Base-by-base conservation (phyloP, 1,140 invertebrate species). In the Drosophila sp. region DNA sequence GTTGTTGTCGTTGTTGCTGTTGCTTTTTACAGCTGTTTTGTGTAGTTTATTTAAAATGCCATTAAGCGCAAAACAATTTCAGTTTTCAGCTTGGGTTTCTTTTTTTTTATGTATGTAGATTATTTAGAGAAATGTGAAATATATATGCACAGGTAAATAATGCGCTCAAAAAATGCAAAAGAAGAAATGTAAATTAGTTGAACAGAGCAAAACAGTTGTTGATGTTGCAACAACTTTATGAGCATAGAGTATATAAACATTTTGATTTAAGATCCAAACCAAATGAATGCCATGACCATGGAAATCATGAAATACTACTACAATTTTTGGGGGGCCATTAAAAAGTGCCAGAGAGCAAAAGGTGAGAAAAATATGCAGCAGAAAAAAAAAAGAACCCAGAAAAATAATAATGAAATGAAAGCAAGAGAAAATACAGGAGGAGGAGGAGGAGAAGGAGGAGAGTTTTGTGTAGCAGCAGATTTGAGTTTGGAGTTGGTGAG, bases 31-130 rank as follows among this genome's bases (percentile, higher is more conserved):
- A 68, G 66, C 60, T 65, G 62, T 56, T 68, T 68, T 60, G 75
- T 82, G 82, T 86, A 85, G 83, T 87, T 87, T 86, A 87, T 86
- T 86, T 86, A 89, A 86, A 86, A 87, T 83, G 79, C 75, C 72
- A 86, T 86, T 83, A 83, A 79, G 82, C 60, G 79, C 71, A 70
- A 87, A 85, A 82, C 79, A 87, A 81, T 86, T 86, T 86, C 71
- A 66, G 71, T 64, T 69, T 67, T 54, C 38, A 33, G 38, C 33
- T 58, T 11, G 29, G 40, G 40, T 63, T 68, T 66, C 65, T 83
- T 17, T 17, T 17, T 17, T 17, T 17, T 17, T 17, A 17, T 17
- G 17, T 72, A 65, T 72, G 66, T 80, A 72, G 81, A 77, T 80
- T 84, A 80, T 85, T 58, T 80, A 70, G 76, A 54, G 68, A 35